Percentiles rank a stretch among this genome's conserved stretches.
phyloP scores from a whole-genome alignment of 2,113 vertebrate species.

The Melanerpes aurifrons region DNA sequence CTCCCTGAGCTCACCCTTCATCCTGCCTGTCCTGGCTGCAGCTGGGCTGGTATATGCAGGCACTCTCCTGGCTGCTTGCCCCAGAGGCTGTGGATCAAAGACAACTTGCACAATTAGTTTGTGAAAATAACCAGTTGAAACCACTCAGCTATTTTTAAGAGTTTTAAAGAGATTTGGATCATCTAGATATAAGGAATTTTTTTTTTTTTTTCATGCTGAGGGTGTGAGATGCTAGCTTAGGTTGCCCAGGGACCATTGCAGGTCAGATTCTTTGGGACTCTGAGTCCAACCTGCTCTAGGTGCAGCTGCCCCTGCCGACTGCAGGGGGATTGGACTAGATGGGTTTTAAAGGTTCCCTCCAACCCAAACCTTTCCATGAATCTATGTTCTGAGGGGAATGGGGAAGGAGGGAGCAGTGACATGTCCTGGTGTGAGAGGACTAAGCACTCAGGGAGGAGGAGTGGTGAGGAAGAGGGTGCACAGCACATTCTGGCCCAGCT shows the following conservation, averaged over 20 bases:
- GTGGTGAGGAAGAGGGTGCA: too few relatives aligned
- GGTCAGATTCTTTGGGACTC: neutral
- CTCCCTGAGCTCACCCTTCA: too few relatives aligned
- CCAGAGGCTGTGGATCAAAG: neutral
- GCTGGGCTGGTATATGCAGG: neutral
- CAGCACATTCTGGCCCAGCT: neutral
- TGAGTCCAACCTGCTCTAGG: neutral
- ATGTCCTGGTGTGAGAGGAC: too few relatives aligned
- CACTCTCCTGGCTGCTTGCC: neutral
- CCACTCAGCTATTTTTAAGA: neutral
- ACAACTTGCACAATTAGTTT: neutral
- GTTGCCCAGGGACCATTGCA: neutral
- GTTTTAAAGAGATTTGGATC: neutral
- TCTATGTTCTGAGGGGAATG: neutral
- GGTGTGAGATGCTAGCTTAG: neutral
- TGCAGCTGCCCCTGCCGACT: neutral
- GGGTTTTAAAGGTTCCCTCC: neutral
- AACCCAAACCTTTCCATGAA: neutral
- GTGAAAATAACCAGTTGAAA: neutral
- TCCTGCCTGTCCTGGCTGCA: too few relatives aligned
- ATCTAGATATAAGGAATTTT: neutral
- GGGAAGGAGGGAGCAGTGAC: neutral
- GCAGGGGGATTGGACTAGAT: neutral
- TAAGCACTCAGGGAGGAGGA: neutral
- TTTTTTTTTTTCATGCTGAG: neutral